phyloP scores from a whole-genome alignment of 64 coral and sea anemone genomes.

The Acropora yongei region DNA sequence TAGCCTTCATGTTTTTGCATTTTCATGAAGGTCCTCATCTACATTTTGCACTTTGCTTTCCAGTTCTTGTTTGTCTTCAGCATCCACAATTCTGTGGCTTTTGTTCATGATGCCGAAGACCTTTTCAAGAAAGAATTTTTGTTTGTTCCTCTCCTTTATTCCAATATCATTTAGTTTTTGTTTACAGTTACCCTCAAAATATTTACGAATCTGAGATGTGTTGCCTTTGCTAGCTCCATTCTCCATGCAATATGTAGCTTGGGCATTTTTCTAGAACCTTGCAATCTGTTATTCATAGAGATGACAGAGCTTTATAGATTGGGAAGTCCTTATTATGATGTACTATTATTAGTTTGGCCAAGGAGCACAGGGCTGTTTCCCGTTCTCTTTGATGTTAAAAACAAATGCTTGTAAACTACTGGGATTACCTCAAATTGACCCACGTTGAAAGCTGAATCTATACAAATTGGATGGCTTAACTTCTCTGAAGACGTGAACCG shows the following conservation, averaged over 20 bases:
- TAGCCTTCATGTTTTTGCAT: conserved; percentile 27
- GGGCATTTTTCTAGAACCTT: conserved; percentile 14
- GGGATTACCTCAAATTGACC: conserved; percentile 43
- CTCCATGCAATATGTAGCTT: conserved; percentile 19
- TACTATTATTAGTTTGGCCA: not conserved
- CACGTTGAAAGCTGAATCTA: conserved; percentile 55
- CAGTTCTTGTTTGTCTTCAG: conserved; percentile 11
- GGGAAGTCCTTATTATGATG: too few species aligned
- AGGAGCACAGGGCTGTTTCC: too few species aligned
- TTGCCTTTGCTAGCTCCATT: conserved; percentile 19
- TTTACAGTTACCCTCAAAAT: conserved; percentile 39
- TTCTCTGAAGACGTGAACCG: conserved; percentile 20
- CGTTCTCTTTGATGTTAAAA: too few species aligned
- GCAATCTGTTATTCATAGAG: conserved; percentile 3
- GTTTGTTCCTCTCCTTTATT: not conserved
- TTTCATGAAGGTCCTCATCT: conserved; percentile 10
- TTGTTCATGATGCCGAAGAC: not conserved
- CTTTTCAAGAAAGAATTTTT: not conserved
- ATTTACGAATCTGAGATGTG: conserved; percentile 43
- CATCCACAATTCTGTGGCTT: conserved; percentile 30
- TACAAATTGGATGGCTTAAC: conserved; percentile 11
- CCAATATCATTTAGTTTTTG: conserved; percentile 5
- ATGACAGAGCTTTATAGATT: conserved; percentile 27
- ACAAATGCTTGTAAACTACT: not conserved
- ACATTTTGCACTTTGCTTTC: not conserved